These are phyloP conservation scores for Suillia variegata DNA, from an alignment of 2,888 invertebrate species.

Conservation along the genomic window DNA sequence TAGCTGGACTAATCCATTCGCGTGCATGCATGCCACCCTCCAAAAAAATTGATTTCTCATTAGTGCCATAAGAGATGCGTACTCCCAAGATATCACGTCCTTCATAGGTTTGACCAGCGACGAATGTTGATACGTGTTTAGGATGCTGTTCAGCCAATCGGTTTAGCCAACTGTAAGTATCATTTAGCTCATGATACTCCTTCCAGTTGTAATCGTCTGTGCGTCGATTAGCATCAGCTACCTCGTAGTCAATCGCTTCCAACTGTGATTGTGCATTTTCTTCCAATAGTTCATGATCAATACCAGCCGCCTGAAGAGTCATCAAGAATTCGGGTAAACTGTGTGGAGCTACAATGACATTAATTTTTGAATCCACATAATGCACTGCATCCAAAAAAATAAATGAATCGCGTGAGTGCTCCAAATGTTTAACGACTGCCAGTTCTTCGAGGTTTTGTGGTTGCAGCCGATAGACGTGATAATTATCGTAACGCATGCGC, in stretches of 20 bases:
- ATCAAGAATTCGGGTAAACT: constrained; percentile 34
- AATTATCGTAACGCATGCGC: constrained; percentile 62
- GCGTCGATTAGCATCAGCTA: constrained; percentile 38
- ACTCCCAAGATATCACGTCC: constrained; percentile 66
- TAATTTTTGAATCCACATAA: constrained; percentile 49
- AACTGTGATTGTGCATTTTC: constrained; percentile 58
- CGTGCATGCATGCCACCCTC: constrained; percentile 69
- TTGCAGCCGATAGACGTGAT: constrained; percentile 66
- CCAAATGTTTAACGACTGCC: constrained; percentile 60
- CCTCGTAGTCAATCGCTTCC: constrained; percentile 28
- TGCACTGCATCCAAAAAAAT: constrained; percentile 62
- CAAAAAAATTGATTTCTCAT: constrained; percentile 59
- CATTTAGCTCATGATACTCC: constrained; percentile 46
- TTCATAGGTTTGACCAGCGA: constrained; percentile 65
- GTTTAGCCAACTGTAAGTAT: constrained; percentile 66
- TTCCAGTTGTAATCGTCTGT: constrained; percentile 45
- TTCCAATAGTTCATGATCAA: constrained; percentile 61
- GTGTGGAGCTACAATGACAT: constrained; percentile 58
- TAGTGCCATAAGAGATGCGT: constrained; percentile 61
- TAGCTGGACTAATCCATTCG: constrained; percentile 76
- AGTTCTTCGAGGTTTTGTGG: constrained; percentile 64
- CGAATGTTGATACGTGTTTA: constrained; percentile 61
- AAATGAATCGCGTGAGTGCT: constrained; percentile 47
- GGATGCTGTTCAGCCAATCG: constrained; percentile 62
- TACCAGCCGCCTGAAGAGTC: constrained; percentile 34